Evolutionary conservation across 1,140 invertebrate genomes (phyloP), one percentile per base, ranked within the genome.

Genomic region (Bradynema listronoti): DNA sequence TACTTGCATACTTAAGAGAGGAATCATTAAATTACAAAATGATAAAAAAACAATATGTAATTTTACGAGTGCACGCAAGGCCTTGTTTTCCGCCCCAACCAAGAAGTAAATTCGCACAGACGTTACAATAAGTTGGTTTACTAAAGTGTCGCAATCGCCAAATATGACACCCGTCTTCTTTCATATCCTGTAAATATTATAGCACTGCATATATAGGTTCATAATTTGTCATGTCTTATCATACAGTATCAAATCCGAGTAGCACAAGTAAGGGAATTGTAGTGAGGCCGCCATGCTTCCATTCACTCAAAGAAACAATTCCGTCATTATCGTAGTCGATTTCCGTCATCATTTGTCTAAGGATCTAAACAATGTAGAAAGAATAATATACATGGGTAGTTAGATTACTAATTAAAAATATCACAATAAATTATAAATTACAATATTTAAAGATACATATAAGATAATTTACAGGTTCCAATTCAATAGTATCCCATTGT

Each of bases 321-420:
- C 92, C 92, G 80, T 96, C 91, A 46, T 89, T 87, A 80, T 95
- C 91, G 79, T 92, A 95, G 81, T 96, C 91, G 71, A 96, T 94
- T 82, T 95, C 92, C 55, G 89, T 84, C 91, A 96, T 95, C 91
- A 96, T 95, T 76, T 95, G 91, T 83, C 92, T 88, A 45, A 96
- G 81, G 72, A 96, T 95, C 91, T 95, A 80, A 14, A 45, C 16
- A 49, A 42, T 29, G 7, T 6, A 39, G 9, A n/a, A n/a, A n/a
- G n/a, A n/a, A n/a, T n/a, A n/a, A n/a, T n/a, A n/a, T n/a, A n/a
- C n/a, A n/a, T n/a, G n/a, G n/a, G n/a, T n/a, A n/a, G n/a, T n/a
- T n/a, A n/a, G n/a, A n/a, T n/a, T n/a, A n/a, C n/a, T n/a, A n/a
- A n/a, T n/a, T n/a, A n/a, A n/a, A n/a, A n/a, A n/a, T n/a, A n/a